phyloP scores from a whole-genome alignment of 2,113 vertebrate genomes.

The cat (Felis catus) region F.catus_Fca126_mat1.0 CM031420.1:96821501-96822000 shows the following conservation, averaged over 20 bases:
- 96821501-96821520: neutral
- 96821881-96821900: neutral
- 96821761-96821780: neutral
- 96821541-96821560: neutral
- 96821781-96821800: neutral
- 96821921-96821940: neutral
- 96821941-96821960: neutral
- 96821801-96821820: neutral
- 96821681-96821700: neutral
- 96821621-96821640: neutral
- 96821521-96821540: neutral
- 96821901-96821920: neutral
- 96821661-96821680: neutral
- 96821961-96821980: neutral
- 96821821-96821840: neutral
- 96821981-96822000: neutral
- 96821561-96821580: neutral
- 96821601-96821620: neutral
- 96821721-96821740: conserved; percentile 25
- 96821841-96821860: neutral
- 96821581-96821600: neutral
- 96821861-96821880: neutral
- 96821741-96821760: neutral
- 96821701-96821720: neutral
- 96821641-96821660: neutral